Evolutionary conservation across 1,140 invertebrate genomes (phyloP).

Genomic region (Cyphomyrmex costatus): DNA sequence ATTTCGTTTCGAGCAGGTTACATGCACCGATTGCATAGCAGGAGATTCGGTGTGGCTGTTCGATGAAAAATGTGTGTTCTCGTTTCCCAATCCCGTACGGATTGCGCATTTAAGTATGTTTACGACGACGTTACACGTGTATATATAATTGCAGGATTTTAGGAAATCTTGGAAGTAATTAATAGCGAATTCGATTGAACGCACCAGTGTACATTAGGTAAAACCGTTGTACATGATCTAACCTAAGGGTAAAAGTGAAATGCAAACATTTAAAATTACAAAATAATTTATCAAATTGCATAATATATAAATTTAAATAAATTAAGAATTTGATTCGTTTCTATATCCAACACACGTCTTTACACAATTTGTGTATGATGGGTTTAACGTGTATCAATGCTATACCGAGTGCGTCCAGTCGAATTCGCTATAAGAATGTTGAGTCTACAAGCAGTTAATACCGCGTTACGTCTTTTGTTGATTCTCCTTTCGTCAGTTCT

Average conservation of each 20-base stretch:
- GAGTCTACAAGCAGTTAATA: constrained; percentile 27
- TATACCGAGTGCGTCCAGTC: too few relatives aligned
- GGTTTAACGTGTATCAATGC: too few relatives aligned
- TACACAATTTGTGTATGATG: too few relatives aligned
- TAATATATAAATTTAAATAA: too few relatives aligned
- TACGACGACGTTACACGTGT: background rate
- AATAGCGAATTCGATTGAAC: too few relatives aligned
- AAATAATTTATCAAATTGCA: too few relatives aligned
- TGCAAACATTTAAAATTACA: too few relatives aligned
- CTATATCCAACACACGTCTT: too few relatives aligned
- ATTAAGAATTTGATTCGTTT: too few relatives aligned
- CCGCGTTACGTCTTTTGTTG: background rate
- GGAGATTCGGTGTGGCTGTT: constrained; percentile 25
- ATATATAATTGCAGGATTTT: constrained; percentile 11
- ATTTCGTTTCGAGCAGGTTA: constrained; percentile 30
- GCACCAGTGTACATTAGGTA: too few relatives aligned
- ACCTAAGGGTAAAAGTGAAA: too few relatives aligned
- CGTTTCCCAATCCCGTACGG: background rate
- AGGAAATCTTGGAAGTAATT: constrained; percentile 66
- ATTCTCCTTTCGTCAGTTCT: background rate
- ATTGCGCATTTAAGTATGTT: background rate
- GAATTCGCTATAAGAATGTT: constrained; percentile 50
- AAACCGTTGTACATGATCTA: too few relatives aligned
- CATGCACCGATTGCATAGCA: background rate
- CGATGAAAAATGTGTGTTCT: background rate